phyloP scores from a whole-genome alignment of 2,113 vertebrate genomes.

The Podiceps cristatus region DNA sequence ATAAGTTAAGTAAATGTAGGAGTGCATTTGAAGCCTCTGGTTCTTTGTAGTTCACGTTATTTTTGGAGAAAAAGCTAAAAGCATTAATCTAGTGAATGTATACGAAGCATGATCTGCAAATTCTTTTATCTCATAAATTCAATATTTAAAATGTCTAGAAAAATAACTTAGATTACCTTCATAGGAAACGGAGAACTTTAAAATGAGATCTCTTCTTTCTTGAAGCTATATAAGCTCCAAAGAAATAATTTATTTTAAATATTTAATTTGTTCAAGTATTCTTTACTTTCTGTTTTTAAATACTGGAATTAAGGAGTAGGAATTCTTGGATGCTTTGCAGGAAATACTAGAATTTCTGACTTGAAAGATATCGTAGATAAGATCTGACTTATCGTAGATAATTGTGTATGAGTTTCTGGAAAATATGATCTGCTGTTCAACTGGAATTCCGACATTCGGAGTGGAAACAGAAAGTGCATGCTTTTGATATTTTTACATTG shows the following conservation, averaged over 20 bases:
- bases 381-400: neutral
- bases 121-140: neutral
- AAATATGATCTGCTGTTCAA: neutral
- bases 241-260: neutral
- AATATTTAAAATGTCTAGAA: neutral
- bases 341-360: neutral
- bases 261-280: neutral
- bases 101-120: rapidly evolving
- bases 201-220: neutral
- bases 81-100: rapidly evolving
- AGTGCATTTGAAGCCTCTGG: neutral
- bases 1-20: neutral
- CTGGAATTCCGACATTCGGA: neutral
- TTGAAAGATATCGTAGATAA: too few relatives aligned
- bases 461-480: neutral
- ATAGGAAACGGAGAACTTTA: neutral
- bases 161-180: neutral
- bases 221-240: neutral
- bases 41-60: neutral
- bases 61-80: neutral
- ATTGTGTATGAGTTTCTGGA: neutral
- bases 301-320: neutral
- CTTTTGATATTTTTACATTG: rapidly evolving
- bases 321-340: neutral
- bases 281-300: neutral